Conservation (phyloP, 2,888 invertebrate genomes). For the Flexamia atlantica region DNA sequence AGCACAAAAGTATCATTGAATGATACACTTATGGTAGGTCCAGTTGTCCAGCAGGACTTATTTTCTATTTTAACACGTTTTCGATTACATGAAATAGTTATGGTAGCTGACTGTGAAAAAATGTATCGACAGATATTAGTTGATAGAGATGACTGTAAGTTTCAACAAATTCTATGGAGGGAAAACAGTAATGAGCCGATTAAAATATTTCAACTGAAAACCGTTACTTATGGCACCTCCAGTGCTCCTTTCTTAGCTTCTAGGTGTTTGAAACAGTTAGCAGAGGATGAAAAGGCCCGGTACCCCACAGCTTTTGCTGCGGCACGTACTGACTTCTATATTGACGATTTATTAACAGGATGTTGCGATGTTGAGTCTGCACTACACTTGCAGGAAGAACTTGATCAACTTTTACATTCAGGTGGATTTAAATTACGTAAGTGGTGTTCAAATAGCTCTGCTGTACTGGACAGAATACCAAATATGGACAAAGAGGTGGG, state of each 20-base stretch:
- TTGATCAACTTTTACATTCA: background rate
- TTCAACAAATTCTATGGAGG: background rate
- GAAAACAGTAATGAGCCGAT: background rate
- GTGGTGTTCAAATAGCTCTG: background rate
- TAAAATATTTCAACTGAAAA: background rate
- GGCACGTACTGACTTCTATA: background rate
- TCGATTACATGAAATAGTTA: background rate
- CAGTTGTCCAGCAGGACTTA: background rate
- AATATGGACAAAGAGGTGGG: background rate
- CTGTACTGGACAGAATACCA: background rate
- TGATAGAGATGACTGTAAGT: background rate
- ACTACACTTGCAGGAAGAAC: background rate
- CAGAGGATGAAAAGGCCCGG: background rate
- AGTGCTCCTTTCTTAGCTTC: background rate
- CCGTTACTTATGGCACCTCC: background rate
- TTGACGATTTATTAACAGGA: background rate
- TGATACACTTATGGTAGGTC: slow-evolving; percentile 2
- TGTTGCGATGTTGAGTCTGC: background rate
- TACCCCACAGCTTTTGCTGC: background rate
- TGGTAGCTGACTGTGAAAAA: background rate
- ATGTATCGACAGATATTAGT: background rate
- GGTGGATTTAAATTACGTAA: background rate
- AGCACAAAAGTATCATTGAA: background rate
- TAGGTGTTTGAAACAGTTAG: background rate
- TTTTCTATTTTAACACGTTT: background rate